Base-by-base conservation (phyloP, 1,140 invertebrate genomes). In the Bombus confusus region DNA sequence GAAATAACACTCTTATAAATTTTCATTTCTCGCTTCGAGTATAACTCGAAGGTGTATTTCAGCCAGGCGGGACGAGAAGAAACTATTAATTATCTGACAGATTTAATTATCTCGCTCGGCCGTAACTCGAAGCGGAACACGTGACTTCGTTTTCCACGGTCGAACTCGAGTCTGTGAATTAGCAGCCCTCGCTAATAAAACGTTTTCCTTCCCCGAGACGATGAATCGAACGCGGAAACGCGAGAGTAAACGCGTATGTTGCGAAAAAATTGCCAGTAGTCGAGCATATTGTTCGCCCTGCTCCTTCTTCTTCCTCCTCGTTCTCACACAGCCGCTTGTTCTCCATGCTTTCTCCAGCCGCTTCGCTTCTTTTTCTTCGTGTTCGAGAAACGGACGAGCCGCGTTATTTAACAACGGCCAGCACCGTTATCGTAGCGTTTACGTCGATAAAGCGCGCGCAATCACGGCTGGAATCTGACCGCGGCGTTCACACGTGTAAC, bases 401-500 rank as follows among this genome's bases (percentile, higher is more conserved):
- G 18, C 6, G 47, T 52, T 22, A 31, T 81, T 81, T 72, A 81
- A 62, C 15, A 73, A 37, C 79, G 10, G 52, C 12, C 34, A 37
- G 75, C 78, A 69, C 43, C 73, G 59, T 83, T 75, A 76, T 82
- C 73, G 68, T 66, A 25, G 62, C 75, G 39, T 68, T 79, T 75
- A 88, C 72, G 80, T 84, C 77, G 52, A 86, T 85, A 82, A 82
- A 89, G 52, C 62, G 57, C 28, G 25, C 28, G 73, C 86, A 84
- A 87, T 85, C 75, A 69, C 77, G 43, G 47, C 13, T 57, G 73
- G 64, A 85, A 85, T 87, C 88, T 83, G 79, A 68, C 59, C 59
- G 64, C 69, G 79, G 71, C 77, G 69, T 87, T 88, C 82, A 90
- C 84, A 88, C 88, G 80, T 90, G 86, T 88, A 81, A 83, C 86